phyloP scores from a whole-genome alignment of 2,797 vertebrate genomes.

The Onychomys torridus region DNA sequence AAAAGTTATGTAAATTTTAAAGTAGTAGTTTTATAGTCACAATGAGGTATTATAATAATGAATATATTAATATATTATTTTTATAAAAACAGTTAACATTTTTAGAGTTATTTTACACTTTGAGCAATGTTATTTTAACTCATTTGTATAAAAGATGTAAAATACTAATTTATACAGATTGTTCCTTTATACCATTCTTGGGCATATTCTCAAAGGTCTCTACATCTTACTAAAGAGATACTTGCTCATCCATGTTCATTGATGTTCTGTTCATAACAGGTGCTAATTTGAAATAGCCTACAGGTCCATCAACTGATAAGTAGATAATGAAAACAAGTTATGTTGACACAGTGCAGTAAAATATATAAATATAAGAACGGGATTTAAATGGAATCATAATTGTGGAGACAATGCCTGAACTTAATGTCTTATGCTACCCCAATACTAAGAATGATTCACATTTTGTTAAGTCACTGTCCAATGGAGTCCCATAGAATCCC shows the following conservation, averaged over 20 bases:
- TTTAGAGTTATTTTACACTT: not conserved
- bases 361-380: not conserved
- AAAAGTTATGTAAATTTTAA: not conserved
- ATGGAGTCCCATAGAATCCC: not conserved
- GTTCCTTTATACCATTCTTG: not conserved
- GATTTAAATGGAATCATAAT: too few species aligned
- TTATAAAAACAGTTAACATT: not conserved
- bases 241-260: not conserved
- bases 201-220: not conserved
- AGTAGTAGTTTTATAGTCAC: not conserved
- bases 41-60: not conserved
- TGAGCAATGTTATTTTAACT: not conserved
- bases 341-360: not conserved
- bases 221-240: not conserved
- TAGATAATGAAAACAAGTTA: not conserved
- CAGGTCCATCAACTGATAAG: not conserved
- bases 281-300: not conserved
- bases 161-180: not conserved
- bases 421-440: not conserved
- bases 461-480: not conserved
- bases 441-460: not conserved
- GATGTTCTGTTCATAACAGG: not conserved
- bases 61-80: not conserved
- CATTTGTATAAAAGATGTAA: not conserved
- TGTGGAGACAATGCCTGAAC: not conserved